Base-by-base conservation (phyloP, 2,888 invertebrate species). In the Ormyrus pomaceus region DNA sequence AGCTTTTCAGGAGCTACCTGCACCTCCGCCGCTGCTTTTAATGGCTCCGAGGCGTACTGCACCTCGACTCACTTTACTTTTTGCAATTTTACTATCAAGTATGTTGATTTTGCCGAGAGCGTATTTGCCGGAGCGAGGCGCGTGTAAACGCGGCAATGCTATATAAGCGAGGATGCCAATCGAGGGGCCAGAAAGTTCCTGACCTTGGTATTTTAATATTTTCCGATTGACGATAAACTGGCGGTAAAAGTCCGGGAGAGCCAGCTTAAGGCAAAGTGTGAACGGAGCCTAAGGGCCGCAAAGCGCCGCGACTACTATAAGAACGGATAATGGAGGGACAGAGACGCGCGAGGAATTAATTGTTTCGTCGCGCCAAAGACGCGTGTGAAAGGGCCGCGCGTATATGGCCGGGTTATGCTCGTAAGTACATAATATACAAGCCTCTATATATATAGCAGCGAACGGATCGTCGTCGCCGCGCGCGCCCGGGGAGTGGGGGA, bases 301-400 rank as follows among this genome's bases (percentile, higher is more conserved):
- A 34, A 13, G 19, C 70, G 61, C 46, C 11, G 68, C 69, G 72
- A 10, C 62, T 50, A 8, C 70, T 34, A 58, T 50, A 77, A 83
- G 74, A 66, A 70, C 72, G 80, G 56, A 72, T 79, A 72, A 82
- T 62, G 64, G 61, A 71, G 71, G 61, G 71, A 55, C 58, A 70
- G 83, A 83, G 82, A 82, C 64, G 69, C 78, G 79, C 34, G 73
- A 81, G 81, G 79, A 81, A 83, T 82, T 83, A 82, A 83, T 83
- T 82, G 82, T 83, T 81, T 75, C 77, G 73, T 75, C 79, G 83
- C 64, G 68, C 68, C 78, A 51, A 74, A 80, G 81, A 79, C 78
- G 80, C 82, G 83, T 74, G 81, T 76, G 78, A 81, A 80, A 81
- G 70, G 73, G 65, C 53, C 68, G 55, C 68, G 66, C 19, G 51